Percentiles rank a stretch among this genome's conserved stretches.
These are phyloP conservation scores for Cervus canadensis DNA, from an alignment of 2,113 vertebrate genomes.

Conservation along the genomic window DNA sequence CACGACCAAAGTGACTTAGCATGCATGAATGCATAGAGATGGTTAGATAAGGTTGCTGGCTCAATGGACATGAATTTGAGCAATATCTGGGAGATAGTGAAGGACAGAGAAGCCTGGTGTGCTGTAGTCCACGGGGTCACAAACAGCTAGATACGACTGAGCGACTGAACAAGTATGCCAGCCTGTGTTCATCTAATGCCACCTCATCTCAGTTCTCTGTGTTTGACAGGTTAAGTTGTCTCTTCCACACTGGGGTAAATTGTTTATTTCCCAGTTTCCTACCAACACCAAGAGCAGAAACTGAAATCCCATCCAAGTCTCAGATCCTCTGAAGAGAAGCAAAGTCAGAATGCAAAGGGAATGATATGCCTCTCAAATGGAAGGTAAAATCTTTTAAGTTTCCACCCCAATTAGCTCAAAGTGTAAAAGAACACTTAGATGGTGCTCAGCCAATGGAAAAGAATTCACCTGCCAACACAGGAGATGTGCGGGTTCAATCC, in stretches of 20 bases:
- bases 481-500: background rate
- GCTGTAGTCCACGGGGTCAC: background rate
- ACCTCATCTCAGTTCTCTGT: background rate
- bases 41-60: background rate
- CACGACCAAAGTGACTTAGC: background rate
- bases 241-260: background rate
- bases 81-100: background rate
- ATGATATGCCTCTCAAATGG: background rate
- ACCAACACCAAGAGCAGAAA: background rate
- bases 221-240: background rate
- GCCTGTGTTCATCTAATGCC: too few species aligned
- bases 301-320: background rate
- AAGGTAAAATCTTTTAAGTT: background rate
- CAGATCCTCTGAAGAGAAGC: background rate
- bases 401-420: background rate
- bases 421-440: background rate
- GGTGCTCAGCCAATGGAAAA: background rate
- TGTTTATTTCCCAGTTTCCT: background rate
- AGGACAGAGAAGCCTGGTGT: background rate
- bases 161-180: background rate
- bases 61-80: background rate
- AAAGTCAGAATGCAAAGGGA: background rate
- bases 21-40: background rate
- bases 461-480: background rate
- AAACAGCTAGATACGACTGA: background rate